These are phyloP conservation scores for Tonatia bakeri DNA, from an alignment of 2,113 vertebrate genomes.

Conservation along the genomic window DNA sequence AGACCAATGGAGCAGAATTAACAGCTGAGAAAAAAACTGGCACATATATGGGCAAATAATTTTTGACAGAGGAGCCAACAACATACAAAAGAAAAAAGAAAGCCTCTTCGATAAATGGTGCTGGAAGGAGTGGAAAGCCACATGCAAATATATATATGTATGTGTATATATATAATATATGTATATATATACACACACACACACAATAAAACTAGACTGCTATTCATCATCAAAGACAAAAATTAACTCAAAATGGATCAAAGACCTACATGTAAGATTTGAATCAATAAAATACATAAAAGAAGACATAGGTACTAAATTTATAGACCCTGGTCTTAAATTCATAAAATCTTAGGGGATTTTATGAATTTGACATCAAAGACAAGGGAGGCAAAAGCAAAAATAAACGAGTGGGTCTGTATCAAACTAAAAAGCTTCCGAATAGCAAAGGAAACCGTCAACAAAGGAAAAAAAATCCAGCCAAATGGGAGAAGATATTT, in stretches of 20 bases:
- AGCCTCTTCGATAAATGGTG: neutral
- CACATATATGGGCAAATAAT: neutral
- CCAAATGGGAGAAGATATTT: neutral
- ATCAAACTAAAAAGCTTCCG: neutral
- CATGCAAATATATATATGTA: too few species aligned
- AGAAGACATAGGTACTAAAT: neutral
- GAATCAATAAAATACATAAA: neutral
- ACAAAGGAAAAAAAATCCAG: neutral
- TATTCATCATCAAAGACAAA: neutral
- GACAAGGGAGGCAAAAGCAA: neutral
- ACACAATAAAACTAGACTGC: neutral
- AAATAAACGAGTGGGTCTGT: neutral
- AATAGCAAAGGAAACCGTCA: neutral
- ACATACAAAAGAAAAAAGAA: neutral
- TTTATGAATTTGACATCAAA: neutral
- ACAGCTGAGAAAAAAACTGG: neutral
- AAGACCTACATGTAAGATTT: neutral
- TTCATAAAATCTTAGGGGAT: too few species aligned
- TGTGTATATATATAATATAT: neutral
- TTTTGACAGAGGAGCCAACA: neutral
- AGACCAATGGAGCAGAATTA: neutral
- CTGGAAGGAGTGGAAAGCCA: neutral
- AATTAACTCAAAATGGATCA: neutral
- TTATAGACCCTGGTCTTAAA: neutral
- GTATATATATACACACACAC: neutral